Evolutionary conservation across 2,797 vertebrate species (phyloP).

Genomic region (Sebastes vulpes): DNA sequence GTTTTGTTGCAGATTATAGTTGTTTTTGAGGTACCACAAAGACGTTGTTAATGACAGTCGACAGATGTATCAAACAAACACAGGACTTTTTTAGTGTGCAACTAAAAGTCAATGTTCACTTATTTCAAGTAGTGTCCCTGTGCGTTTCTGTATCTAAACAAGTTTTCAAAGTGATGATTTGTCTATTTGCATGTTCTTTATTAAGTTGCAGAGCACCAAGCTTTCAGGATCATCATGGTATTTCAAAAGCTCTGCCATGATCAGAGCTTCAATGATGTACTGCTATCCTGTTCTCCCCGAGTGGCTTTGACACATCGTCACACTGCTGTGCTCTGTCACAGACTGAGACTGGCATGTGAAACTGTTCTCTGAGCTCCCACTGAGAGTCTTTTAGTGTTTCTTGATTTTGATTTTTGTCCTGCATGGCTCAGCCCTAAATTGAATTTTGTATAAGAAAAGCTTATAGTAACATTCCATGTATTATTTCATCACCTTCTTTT

Average conservation of each 20-base stretch:
- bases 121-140: too few species aligned
- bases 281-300: neutral
- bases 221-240: neutral
- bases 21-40: too few species aligned
- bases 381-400: neutral
- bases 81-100: too few species aligned
- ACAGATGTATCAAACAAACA: too few species aligned
- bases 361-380: conserved; percentile 11
- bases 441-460: conserved; percentile 21
- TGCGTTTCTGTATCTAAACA: neutral
- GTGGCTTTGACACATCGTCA: conserved; percentile 6
- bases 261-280: neutral
- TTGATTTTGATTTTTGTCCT: conserved; percentile 6
- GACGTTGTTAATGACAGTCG: fast-evolving
- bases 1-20: too few species aligned
- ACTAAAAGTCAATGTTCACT: too few species aligned
- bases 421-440: conserved; percentile 8
- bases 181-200: neutral
- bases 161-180: neutral
- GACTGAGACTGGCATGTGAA: neutral
- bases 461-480: neutral
- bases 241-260: neutral
- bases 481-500: neutral
- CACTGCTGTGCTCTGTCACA: neutral
- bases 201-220: neutral